Conservation (phyloP, 2,113 vertebrate genomes). For the Balaeniceps rex region DNA sequence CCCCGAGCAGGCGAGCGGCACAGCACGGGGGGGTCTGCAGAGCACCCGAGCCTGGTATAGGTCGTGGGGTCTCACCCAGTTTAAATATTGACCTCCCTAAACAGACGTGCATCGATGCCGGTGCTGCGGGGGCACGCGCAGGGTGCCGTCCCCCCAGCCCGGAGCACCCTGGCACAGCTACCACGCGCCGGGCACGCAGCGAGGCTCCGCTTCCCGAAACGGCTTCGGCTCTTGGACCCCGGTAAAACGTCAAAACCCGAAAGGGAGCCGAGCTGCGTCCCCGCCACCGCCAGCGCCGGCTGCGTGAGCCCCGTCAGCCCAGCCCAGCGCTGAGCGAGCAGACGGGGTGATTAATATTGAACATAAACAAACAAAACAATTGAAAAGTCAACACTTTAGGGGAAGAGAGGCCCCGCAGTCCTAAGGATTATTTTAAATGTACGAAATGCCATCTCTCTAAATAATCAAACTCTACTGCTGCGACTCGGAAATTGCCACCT, state of each 20-base stretch:
- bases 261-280: not conserved
- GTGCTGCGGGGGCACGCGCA: fast-evolving
- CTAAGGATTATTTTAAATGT: not conserved
- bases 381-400: conserved; percentile 20
- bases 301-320: not conserved
- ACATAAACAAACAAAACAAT: not conserved
- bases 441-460: conserved; percentile 21
- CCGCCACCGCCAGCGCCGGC: fast-evolving
- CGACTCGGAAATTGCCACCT: conserved; percentile 76
- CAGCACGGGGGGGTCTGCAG: not conserved
- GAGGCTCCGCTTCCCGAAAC: fast-evolving
- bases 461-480: conserved; percentile 49
- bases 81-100: fast-evolving
- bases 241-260: not conserved
- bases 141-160: not conserved
- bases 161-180: fast-evolving
- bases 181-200: fast-evolving
- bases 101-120: fast-evolving
- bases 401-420: not conserved
- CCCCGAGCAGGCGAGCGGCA: not conserved
- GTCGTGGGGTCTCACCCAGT: not conserved
- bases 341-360: not conserved
- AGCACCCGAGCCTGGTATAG: conserved; percentile 6
- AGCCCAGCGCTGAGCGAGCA: fast-evolving
- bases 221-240: fast-evolving